Evolutionary conservation across 2,797 vertebrate genomes (phyloP).

Genomic region (Tenualosa thibaudeaui): DNA sequence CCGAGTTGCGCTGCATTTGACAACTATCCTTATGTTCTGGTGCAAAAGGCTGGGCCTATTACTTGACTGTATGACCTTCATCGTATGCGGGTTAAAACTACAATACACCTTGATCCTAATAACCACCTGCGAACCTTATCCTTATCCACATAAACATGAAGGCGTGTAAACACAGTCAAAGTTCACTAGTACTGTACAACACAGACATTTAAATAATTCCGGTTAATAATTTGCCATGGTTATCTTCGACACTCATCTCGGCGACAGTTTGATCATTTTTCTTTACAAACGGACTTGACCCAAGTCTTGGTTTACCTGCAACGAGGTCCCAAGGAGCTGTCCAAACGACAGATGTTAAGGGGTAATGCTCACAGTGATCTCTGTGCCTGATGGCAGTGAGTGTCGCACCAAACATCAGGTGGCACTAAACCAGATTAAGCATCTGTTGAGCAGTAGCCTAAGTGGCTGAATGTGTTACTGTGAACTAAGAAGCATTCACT

Average conservation of each 20-base stretch:
- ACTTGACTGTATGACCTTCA: too few relatives aligned
- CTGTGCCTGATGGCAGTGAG: conserved; percentile 28
- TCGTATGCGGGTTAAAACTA: too few relatives aligned
- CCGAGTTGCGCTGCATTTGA: too few relatives aligned
- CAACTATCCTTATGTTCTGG: too few relatives aligned
- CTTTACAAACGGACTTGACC: not conserved
- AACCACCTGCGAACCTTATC: not conserved
- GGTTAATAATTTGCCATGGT: conserved; percentile 14
- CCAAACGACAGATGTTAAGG: not conserved
- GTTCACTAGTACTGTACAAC: conserved; percentile 23
- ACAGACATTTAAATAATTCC: conserved; percentile 9
- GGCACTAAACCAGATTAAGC: conserved; percentile 46
- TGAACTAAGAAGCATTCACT: not conserved
- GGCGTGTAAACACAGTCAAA: not conserved
- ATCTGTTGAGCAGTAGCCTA: conserved; percentile 23
- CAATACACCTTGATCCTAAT: not conserved
- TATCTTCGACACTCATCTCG: not conserved
- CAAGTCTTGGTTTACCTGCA: not conserved
- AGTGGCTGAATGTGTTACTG: not conserved
- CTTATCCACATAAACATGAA: not conserved
- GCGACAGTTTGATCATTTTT: not conserved
- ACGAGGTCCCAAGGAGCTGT: conserved; percentile 50
- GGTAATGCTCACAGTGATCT: not conserved
- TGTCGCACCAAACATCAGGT: conserved; percentile 28
- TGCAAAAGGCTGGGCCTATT: too few relatives aligned